Evolutionary conservation across 2,888 invertebrate species (phyloP).

Genomic region (Erebia palarica): DNA sequence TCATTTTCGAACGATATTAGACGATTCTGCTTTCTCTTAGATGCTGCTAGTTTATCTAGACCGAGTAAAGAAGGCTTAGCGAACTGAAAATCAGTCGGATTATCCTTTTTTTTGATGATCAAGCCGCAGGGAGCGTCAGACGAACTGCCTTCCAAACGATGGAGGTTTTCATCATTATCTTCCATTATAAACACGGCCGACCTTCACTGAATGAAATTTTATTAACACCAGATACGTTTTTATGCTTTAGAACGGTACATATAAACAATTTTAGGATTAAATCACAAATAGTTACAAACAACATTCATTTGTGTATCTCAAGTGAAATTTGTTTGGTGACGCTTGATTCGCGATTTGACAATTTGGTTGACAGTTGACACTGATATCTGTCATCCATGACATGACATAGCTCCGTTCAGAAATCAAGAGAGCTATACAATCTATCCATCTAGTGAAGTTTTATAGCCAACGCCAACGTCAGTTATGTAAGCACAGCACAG

Average conservation of each 20-base stretch:
- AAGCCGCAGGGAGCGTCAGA: conserved; percentile 86
- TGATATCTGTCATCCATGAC: background rate
- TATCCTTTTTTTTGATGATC: conserved; percentile 85
- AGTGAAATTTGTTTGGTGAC: conserved; percentile 9
- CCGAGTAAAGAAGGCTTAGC: conserved; percentile 91
- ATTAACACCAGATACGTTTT: background rate
- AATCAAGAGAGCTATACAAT: background rate
- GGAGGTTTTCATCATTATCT: conserved; percentile 83
- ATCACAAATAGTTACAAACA: conserved; percentile 11
- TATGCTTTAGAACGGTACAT: background rate
- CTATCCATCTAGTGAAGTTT: no score
- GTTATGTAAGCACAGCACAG: no score
- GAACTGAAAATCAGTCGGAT: conserved; percentile 86
- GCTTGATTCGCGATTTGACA: background rate
- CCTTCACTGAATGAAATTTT: background rate
- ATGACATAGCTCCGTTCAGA: background rate
- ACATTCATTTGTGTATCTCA: background rate
- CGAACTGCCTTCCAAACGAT: conserved; percentile 87
- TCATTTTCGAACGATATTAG: conserved; percentile 85
- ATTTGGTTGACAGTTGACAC: background rate
- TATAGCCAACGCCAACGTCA: no score
- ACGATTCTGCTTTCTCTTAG: conserved; percentile 85
- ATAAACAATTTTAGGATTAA: conserved; percentile 3
- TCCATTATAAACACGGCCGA: conserved; percentile 52
- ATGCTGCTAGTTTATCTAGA: conserved; percentile 92